Percentiles rank a stretch among this genome's conserved stretches.
Conservation (phyloP, 2,797 vertebrate genomes). For the Bradypodion ventrale region DNA sequence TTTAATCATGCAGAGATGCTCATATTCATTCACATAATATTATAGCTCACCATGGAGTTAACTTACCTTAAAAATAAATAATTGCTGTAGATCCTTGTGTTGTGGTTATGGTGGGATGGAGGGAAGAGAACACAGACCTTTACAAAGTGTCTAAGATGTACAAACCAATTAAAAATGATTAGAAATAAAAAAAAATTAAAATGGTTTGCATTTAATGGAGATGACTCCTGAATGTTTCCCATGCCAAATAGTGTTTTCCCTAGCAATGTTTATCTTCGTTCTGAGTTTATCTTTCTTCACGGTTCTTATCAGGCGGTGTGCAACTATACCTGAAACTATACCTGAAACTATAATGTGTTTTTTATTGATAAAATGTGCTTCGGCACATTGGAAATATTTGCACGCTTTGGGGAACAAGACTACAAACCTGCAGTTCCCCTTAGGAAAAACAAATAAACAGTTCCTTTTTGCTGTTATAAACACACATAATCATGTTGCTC, state of each 20-base stretch:
- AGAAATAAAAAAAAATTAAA: background rate
- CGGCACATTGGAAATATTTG: background rate
- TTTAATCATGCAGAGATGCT: constrained; percentile 31
- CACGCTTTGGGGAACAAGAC: constrained; percentile 3
- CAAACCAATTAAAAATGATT: background rate
- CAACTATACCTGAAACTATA: no score
- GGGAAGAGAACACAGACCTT: background rate
- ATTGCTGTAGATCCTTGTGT: constrained; percentile 5
- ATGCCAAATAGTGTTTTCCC: background rate
- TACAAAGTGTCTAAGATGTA: background rate
- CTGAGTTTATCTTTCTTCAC: background rate
- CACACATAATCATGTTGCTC: background rate
- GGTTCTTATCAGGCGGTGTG: background rate
- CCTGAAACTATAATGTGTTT: background rate
- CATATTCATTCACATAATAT: constrained; percentile 28
- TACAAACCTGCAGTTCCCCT: background rate
- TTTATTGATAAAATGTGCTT: constrained; percentile 1
- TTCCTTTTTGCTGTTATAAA: background rate
- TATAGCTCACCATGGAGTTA: constrained; percentile 25
- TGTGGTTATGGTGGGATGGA: background rate
- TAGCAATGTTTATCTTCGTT: background rate
- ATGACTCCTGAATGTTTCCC: background rate
- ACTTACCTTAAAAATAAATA: constrained; percentile 35
- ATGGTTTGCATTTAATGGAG: background rate
- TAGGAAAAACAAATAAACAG: constrained; percentile 17